Evolutionary conservation across 1,140 invertebrate genomes (phyloP).

Genomic region (Octopus sinensis): DNA sequence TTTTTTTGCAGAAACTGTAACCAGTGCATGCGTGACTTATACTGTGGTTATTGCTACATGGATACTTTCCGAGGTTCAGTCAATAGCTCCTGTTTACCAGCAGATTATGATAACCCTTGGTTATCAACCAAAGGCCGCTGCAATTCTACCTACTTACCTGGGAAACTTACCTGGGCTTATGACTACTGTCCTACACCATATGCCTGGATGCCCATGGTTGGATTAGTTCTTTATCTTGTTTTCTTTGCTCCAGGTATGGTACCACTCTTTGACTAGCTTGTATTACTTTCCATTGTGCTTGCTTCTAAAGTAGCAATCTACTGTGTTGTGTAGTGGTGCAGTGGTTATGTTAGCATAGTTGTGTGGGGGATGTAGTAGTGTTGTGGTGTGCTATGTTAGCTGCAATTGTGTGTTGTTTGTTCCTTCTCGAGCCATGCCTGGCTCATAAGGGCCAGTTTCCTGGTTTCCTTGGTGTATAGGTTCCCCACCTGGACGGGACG

Average conservation of each 20-base stretch:
- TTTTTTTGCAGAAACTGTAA: constrained; percentile 54
- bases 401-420: no score
- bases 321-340: no score
- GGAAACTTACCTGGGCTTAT: constrained; percentile 53
- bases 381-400: no score
- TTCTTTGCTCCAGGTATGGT: constrained; percentile 62
- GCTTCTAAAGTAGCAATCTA: no score
- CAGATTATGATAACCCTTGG: constrained; percentile 46
- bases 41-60: constrained; percentile 60
- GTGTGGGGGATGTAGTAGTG: no score
- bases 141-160: constrained; percentile 31
- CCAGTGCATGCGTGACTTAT: constrained; percentile 54
- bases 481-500: no score
- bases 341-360: no score
- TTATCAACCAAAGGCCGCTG: constrained; percentile 39
- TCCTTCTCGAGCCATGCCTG: no score
- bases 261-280: background rate
- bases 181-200: constrained; percentile 61
- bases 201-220: constrained; percentile 61
- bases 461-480: no score
- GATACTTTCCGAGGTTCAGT: constrained; percentile 28
- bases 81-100: constrained; percentile 51
- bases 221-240: constrained; percentile 61
- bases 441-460: no score
- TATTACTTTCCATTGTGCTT: background rate